A percentile compares a stretch with the other conserved stretches of the same genome.
Evolutionary conservation across 2,888 invertebrate species (phyloP).

Genomic region (Rhagonycha fulva): DNA sequence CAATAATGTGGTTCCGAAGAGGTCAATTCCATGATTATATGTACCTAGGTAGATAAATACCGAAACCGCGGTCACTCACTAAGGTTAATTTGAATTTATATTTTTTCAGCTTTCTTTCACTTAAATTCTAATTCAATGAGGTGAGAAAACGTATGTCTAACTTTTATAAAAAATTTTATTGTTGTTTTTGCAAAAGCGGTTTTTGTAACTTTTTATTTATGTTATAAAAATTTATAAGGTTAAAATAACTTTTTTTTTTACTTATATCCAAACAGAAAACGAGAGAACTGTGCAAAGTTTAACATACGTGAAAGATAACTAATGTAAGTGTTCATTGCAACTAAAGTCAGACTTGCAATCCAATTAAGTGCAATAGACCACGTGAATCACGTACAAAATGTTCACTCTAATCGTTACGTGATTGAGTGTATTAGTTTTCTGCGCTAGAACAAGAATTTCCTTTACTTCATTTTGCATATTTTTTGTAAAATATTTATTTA

Average conservation of each 20-base stretch:
- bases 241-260: background rate
- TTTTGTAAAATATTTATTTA: background rate
- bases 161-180: too few species aligned
- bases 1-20: too few species aligned
- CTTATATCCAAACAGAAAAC: background rate
- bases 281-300: background rate
- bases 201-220: too few species aligned
- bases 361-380: slow-evolving; percentile 36
- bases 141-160: too few species aligned
- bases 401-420: slow-evolving; percentile 23
- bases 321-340: slow-evolving; percentile 38
- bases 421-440: background rate
- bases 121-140: too few species aligned
- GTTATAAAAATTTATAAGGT: background rate
- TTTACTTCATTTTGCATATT: background rate
- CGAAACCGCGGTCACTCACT: too few species aligned
- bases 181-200: too few species aligned
- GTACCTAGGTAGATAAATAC: too few species aligned
- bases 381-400: slow-evolving; percentile 24
- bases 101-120: too few species aligned
- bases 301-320: background rate
- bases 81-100: too few species aligned
- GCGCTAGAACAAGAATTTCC: background rate
- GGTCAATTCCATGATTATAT: too few species aligned
- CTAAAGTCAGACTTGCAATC: slow-evolving; percentile 37